phyloP scores from a whole-genome alignment of 2,797 vertebrate genomes.

The Peromyscus melanophrys region DNA sequence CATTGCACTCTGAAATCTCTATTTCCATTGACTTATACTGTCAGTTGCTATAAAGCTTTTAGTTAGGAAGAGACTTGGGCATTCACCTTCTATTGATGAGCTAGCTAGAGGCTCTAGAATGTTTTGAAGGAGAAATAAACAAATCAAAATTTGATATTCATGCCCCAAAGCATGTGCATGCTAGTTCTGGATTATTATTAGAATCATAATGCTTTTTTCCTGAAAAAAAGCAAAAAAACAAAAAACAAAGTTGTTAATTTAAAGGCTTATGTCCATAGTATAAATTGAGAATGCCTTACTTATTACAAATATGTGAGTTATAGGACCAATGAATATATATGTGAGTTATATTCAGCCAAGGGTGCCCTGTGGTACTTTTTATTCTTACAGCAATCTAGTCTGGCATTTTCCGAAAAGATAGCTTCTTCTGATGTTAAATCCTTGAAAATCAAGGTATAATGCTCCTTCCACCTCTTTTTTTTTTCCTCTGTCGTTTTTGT shows the following conservation, averaged over 20 bases:
- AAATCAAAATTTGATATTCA: not conserved
- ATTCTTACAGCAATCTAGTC: slow-evolving; percentile 16
- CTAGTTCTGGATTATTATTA: not conserved
- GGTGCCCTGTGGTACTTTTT: not conserved
- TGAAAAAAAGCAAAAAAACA: not conserved
- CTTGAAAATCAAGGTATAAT: slow-evolving; percentile 46
- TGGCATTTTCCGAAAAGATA: slow-evolving; percentile 40
- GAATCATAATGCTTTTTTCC: not conserved
- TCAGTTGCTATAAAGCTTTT: not conserved
- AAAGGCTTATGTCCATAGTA: not conserved
- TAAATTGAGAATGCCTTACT: slow-evolving; percentile 9
- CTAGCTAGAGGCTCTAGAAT: not conserved
- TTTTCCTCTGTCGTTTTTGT: slow-evolving; percentile 39
- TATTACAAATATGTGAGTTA: slow-evolving; percentile 3
- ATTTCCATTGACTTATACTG: not conserved
- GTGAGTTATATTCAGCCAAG: not conserved
- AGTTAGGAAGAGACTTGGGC: slow-evolving; percentile 9
- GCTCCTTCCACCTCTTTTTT: not conserved
- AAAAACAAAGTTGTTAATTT: slow-evolving; percentile 37
- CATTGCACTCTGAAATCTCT: slow-evolving; percentile 31
- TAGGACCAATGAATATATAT: not conserved
- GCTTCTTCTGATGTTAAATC: slow-evolving; percentile 4
- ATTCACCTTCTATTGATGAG: not conserved
- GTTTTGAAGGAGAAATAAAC: slow-evolving; percentile 4
- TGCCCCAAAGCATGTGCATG: not conserved